These are phyloP conservation scores for Cercocebus atys DNA, from an alignment of 2,113 vertebrate species.

Conservation along the genomic window DNA sequence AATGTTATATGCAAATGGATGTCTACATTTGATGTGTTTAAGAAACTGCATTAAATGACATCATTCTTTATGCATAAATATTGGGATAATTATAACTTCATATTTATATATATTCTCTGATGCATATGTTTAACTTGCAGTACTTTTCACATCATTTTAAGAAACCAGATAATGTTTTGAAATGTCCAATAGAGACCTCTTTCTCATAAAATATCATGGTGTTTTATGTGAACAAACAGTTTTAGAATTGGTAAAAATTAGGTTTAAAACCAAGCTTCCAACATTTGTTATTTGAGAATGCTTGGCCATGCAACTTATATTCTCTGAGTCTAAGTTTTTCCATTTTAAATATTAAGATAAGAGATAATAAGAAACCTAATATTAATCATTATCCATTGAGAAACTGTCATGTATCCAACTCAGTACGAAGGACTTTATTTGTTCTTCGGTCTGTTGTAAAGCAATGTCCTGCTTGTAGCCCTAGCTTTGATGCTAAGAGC, in stretches of 20 bases:
- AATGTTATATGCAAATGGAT: conserved; percentile 22
- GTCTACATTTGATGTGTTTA: not conserved
- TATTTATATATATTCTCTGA: not conserved
- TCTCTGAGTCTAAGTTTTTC: not conserved
- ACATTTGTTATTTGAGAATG: not conserved
- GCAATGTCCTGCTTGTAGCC: not conserved
- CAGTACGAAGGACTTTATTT: not conserved
- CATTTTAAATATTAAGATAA: not conserved
- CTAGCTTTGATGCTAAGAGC: not conserved
- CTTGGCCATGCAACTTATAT: not conserved
- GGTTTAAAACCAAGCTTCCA: not conserved
- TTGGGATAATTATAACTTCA: not conserved
- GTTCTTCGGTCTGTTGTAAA: not conserved
- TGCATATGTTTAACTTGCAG: not conserved
- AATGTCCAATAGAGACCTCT: not conserved
- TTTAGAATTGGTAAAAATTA: conserved; percentile 6
- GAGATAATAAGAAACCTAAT: not conserved
- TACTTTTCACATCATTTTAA: not conserved
- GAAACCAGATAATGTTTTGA: not conserved
- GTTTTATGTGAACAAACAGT: not conserved
- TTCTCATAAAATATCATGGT: not conserved
- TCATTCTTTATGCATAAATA: not conserved
- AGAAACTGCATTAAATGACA: not conserved
- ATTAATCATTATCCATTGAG: not conserved
- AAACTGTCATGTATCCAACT: not conserved